Conservation (phyloP, 2,888 invertebrate species). For the Caenorhabditis angaria region DNA sequence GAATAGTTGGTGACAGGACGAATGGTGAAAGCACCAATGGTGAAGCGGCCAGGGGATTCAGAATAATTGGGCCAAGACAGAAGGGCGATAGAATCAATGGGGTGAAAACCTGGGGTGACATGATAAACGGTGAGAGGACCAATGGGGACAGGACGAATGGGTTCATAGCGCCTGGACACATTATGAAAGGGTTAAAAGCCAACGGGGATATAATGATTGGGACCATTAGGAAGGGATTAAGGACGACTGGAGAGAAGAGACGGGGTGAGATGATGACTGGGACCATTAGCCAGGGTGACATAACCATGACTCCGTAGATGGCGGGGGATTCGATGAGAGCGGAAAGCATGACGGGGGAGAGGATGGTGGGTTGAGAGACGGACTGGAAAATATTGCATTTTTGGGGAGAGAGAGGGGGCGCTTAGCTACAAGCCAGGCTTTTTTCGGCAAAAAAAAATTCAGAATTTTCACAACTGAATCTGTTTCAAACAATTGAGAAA, state of each 20-base stretch:
- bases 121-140: constrained; percentile 53
- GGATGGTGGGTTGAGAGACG: constrained; percentile 38
- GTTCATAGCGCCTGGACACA: constrained; percentile 52
- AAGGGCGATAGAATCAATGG: constrained; percentile 59
- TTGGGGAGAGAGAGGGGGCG: too few species aligned
- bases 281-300: constrained; percentile 60
- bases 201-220: constrained; percentile 58
- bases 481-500: neutral
- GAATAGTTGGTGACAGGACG: constrained; percentile 57
- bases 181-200: constrained; percentile 52
- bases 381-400: constrained; percentile 13
- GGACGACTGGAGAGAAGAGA: constrained; percentile 35
- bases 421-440: neutral
- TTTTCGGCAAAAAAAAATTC: neutral
- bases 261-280: constrained; percentile 47
- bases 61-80: constrained; percentile 44
- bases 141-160: constrained; percentile 52
- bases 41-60: constrained; percentile 48
- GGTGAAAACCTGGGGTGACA: constrained; percentile 57
- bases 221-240: constrained; percentile 50
- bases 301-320: constrained; percentile 39
- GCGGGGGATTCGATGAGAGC: constrained; percentile 43
- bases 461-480: neutral
- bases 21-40: constrained; percentile 57
- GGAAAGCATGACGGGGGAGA: constrained; percentile 35